Conservation (phyloP, 2,113 vertebrate species). For the Cisticola juncidis region DNA sequence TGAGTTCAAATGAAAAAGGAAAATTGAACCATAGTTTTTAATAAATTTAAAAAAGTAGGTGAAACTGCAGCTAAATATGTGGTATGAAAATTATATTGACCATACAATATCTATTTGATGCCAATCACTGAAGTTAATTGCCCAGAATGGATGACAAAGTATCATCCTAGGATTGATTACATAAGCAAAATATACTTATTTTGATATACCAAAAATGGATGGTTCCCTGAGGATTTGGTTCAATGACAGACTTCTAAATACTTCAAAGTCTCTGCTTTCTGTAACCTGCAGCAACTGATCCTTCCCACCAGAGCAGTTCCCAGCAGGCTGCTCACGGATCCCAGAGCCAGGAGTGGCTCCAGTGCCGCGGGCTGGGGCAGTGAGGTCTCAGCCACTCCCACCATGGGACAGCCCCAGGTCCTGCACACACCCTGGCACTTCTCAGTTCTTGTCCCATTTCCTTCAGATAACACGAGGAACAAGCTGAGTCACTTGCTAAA, state of each 20-base stretch:
- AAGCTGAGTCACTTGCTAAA: background rate
- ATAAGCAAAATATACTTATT: background rate
- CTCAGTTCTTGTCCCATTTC: background rate
- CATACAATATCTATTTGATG: background rate
- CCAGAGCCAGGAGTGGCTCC: background rate
- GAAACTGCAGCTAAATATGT: background rate
- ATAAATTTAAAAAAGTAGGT: background rate
- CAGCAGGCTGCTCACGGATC: background rate
- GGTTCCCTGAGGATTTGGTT: background rate
- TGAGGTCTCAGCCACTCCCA: background rate
- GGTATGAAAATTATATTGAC: background rate
- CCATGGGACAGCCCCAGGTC: background rate
- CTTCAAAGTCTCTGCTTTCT: background rate
- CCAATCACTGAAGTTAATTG: background rate
- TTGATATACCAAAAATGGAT: background rate
- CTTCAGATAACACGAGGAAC: background rate
- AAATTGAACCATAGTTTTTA: background rate
- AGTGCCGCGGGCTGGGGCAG: fast-evolving
- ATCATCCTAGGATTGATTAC: background rate
- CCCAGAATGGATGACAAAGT: background rate
- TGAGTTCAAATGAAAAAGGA: background rate
- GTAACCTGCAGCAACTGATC: background rate
- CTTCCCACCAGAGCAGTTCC: background rate
- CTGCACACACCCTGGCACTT: fast-evolving
- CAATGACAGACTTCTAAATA: background rate